Percentiles rank a stretch among this genome's conserved stretches.
Evolutionary conservation across 1,140 invertebrate genomes (phyloP).

Genomic region (Drosophila subpulchrella): DNA sequence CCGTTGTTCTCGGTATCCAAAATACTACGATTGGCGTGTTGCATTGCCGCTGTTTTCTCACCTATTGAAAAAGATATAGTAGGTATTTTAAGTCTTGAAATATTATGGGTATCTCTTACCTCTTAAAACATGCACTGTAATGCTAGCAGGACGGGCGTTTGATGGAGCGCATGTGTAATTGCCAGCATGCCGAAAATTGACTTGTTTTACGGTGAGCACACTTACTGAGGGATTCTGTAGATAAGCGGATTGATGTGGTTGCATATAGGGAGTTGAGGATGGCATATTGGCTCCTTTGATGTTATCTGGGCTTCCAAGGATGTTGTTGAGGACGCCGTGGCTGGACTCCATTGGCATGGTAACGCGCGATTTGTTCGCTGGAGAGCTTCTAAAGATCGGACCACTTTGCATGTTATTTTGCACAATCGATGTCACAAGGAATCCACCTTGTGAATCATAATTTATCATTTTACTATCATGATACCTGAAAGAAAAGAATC

Average conservation of each 20-base stretch:
- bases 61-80: constrained; percentile 81
- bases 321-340: constrained; percentile 8
- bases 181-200: constrained; percentile 85
- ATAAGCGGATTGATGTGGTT: constrained; percentile 81
- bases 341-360: constrained; percentile 29
- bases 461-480: constrained; percentile 90
- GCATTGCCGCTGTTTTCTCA: constrained; percentile 88
- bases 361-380: constrained; percentile 44
- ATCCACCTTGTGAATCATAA: constrained; percentile 86
- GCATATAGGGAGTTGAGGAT: constrained; percentile 36
- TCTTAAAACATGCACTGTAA: constrained; percentile 89
- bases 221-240: constrained; percentile 72
- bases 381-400: constrained; percentile 12
- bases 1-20: constrained; percentile 63
- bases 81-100: too few species aligned
- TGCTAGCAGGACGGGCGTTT: constrained; percentile 88
- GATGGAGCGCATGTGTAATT: constrained; percentile 90
- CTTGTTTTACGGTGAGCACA: constrained; percentile 76
- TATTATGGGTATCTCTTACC: constrained; percentile 53
- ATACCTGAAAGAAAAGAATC: constrained; percentile 84
- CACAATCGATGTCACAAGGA: constrained; percentile 81
- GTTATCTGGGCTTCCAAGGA: constrained; percentile 8
- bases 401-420: constrained; percentile 37
- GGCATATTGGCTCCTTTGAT: constrained; percentile 34
- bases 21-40: constrained; percentile 86